phyloP scores from a whole-genome alignment of 2,888 invertebrate species.

The Tricholauxania praeusta region DNA sequence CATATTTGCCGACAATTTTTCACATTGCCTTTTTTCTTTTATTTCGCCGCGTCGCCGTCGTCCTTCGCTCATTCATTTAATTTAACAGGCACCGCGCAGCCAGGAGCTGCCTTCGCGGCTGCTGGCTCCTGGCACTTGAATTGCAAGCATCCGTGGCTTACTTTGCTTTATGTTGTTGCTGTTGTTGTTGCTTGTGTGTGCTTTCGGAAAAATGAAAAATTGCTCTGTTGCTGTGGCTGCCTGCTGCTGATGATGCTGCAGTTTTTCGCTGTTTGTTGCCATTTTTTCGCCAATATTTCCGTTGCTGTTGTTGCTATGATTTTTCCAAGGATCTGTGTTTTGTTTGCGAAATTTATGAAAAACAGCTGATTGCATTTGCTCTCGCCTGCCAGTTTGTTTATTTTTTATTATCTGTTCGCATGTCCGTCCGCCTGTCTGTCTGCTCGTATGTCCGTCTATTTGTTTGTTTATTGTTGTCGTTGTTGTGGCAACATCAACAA shows the following conservation, averaged over 20 bases:
- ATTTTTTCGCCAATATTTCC: background rate
- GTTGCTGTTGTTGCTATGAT: conserved; percentile 5
- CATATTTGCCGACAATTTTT: conserved; percentile 66
- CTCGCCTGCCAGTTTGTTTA: background rate
- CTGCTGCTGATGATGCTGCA: conserved; percentile 43
- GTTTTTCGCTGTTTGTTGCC: conserved; percentile 30
- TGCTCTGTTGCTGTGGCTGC: conserved; percentile 41
- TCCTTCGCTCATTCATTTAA: background rate
- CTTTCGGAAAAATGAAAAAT: conserved; percentile 60
- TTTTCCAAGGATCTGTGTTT: conserved; percentile 23
- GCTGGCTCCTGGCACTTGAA: background rate
- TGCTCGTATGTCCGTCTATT: background rate
- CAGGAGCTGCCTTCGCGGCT: background rate
- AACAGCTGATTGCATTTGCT: conserved; percentile 43
- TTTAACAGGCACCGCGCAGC: conserved; percentile 21
- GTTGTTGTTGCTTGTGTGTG: background rate
- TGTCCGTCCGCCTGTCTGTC: background rate
- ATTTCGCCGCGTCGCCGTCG: background rate
- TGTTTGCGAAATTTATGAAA: conserved; percentile 40
- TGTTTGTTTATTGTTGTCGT: background rate
- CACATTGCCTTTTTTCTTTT: conserved; percentile 43
- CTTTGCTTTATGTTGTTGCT: conserved; percentile 17
- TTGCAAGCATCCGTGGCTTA: background rate
- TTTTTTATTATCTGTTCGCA: background rate
- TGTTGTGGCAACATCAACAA: conserved; percentile 1